Evolutionary conservation across 1,140 invertebrate genomes (phyloP).

Genomic region (Brachionus rubens): DNA sequence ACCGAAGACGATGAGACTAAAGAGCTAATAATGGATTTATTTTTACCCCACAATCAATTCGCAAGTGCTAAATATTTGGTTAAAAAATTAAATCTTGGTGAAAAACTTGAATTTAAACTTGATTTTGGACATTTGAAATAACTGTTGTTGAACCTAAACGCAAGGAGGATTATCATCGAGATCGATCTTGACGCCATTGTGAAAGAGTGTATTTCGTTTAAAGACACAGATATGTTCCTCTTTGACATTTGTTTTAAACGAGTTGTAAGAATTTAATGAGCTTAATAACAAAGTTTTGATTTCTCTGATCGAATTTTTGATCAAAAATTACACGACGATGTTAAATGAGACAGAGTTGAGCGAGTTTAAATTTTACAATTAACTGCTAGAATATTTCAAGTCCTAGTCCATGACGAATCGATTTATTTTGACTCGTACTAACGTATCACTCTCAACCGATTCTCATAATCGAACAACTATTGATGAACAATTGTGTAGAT

Average conservation of each 20-base stretch:
- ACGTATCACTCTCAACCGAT: conserved; percentile 54
- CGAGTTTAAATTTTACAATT: conserved; percentile 1
- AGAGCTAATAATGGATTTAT: conserved; percentile 31
- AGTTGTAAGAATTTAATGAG: conserved; percentile 30
- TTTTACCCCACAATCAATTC: conserved; percentile 26
- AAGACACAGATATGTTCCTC: neutral
- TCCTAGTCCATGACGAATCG: conserved; percentile 4
- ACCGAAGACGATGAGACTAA: neutral
- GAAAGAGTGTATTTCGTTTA: conserved; percentile 38
- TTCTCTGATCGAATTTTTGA: conserved; percentile 17
- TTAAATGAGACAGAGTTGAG: neutral
- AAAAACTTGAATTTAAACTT: conserved; percentile 31
- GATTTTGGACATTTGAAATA: conserved; percentile 43
- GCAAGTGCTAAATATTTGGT: conserved; percentile 25
- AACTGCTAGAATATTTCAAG: conserved; percentile 36
- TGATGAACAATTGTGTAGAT: conserved; percentile 59
- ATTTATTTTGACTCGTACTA: conserved; percentile 49
- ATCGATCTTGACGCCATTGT: conserved; percentile 26
- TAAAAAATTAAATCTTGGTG: neutral
- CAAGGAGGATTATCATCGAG: conserved; percentile 14
- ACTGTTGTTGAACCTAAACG: conserved; percentile 14
- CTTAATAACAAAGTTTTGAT: conserved; percentile 34
- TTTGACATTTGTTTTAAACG: conserved; percentile 27
- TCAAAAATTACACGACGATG: neutral
- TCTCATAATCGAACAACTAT: conserved; percentile 57